phyloP scores from a whole-genome alignment of 2,797 vertebrate species.

The Tamandua tetradactyla region DNA sequence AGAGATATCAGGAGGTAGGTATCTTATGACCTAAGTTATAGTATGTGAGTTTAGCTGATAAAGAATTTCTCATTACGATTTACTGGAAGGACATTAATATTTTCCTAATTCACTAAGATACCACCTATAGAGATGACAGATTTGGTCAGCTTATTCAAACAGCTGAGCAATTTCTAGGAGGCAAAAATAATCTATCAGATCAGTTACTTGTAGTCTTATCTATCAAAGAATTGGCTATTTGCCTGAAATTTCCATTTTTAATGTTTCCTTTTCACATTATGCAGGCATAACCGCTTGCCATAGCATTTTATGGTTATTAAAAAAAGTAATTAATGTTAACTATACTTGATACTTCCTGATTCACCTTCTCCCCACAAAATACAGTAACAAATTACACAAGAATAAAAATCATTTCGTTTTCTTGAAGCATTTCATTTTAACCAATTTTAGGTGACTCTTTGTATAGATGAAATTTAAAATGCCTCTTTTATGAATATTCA shows the following conservation, averaged over 20 bases:
- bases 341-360: not conserved
- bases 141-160: constrained; percentile 46
- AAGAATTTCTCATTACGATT: not conserved
- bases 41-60: not conserved
- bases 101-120: constrained; percentile 31
- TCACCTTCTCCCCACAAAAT: not conserved
- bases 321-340: not conserved
- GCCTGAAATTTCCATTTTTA: constrained; percentile 7
- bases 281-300: not conserved
- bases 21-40: not conserved
- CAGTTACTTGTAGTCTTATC: constrained; percentile 7
- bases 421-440: constrained; percentile 49
- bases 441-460: constrained; percentile 51
- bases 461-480: constrained; percentile 62
- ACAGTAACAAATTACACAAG: constrained; percentile 23
- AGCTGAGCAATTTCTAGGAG: not conserved
- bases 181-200: constrained; percentile 22
- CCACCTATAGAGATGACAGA: not conserved
- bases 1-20: not conserved
- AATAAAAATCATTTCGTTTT: not conserved
- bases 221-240: constrained; percentile 46
- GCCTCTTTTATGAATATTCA: constrained; percentile 66
- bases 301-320: constrained; percentile 3
- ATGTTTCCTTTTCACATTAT: constrained; percentile 29
- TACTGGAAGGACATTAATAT: not conserved